Evolutionary conservation across 2,797 vertebrate species (phyloP), one percentile per base, ranked within the genome.

Genomic region (Anas bahamensis): DNA sequence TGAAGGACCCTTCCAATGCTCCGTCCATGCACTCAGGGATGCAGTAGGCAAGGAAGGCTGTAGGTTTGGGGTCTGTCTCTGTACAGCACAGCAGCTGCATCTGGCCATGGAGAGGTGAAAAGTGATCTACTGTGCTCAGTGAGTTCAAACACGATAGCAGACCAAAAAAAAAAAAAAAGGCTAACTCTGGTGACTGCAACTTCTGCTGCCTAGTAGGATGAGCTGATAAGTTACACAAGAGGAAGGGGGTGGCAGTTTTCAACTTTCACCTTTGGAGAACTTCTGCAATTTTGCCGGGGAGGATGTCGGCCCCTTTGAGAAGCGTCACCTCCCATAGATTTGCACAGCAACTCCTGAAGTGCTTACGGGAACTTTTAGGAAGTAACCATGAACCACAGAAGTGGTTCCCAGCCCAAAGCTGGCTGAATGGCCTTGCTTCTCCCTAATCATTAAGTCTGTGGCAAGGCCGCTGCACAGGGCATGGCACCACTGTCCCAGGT

Each of bases 221-320:
- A 91, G 23, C 70, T 83, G 63, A 60, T 48, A 77, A 93, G 83
- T 65, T 60, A 41, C 56, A 10, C 48, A 82, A 73, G 74, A 94
- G 80, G 73, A 71, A 88, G 41, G n/a, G 33, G 17, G 21, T 50
- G 46, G 19, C 56, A 66, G 13, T 19, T 11, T 23, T 73, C 75
- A 89, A 56, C 89, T 94, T 88, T 71, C 83, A 87, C 57, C 61
- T 83, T 75, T 82, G 33, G 31, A 31, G 56, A 90, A 63, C 42
- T 80, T 70, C 22, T 80, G 75, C 74, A 63, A 4, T 83, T 77
- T 94, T 92, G 74, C 69, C 37, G 33, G 82, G 53, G 61, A 80
- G 57, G 57, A 44, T 60, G 79, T 74, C 59, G 46, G 41, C 80
- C 60, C 73, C 56, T 60, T 89, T 1, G 6, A 74, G 44, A 88